Percentiles rank a stretch among this genome's conserved stretches.
Evolutionary conservation across 2,113 vertebrate species (phyloP).

Genomic region (Camarhynchus parvulus): DNA sequence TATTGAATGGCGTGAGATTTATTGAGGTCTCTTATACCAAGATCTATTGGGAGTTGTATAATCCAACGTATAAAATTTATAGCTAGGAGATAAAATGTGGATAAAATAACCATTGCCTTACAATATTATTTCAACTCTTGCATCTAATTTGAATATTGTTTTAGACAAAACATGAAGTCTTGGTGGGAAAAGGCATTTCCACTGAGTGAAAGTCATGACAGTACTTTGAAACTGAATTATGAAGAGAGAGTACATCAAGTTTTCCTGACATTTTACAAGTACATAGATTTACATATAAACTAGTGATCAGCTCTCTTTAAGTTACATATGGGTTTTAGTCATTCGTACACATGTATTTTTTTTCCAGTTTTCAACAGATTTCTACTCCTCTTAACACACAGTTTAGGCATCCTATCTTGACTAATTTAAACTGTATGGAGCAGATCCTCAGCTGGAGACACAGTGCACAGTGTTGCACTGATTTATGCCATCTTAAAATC

Average conservation of each 20-base stretch:
- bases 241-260: neutral
- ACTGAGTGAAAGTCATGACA: neutral
- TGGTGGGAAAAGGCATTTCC: constrained; percentile 7
- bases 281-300: constrained; percentile 44
- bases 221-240: constrained; percentile 14
- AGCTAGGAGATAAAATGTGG: constrained; percentile 37
- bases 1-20: constrained; percentile 61
- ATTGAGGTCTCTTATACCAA: constrained; percentile 51
- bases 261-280: constrained; percentile 34
- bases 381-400: neutral
- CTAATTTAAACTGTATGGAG: neutral
- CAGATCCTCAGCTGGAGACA: neutral
- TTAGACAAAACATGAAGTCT: constrained; percentile 2
- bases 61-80: constrained; percentile 22
- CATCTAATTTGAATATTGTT: constrained; percentile 48
- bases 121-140: constrained; percentile 38
- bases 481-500: neutral
- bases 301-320: neutral
- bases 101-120: constrained; percentile 59
- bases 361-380: neutral
- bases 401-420: neutral
- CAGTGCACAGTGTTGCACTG: neutral
- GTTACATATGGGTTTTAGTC: neutral
- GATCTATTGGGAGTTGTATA: constrained; percentile 52
- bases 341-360: neutral